phyloP scores from a whole-genome alignment of 2,113 vertebrate species.

The Muntiacus muntjak region DNA sequence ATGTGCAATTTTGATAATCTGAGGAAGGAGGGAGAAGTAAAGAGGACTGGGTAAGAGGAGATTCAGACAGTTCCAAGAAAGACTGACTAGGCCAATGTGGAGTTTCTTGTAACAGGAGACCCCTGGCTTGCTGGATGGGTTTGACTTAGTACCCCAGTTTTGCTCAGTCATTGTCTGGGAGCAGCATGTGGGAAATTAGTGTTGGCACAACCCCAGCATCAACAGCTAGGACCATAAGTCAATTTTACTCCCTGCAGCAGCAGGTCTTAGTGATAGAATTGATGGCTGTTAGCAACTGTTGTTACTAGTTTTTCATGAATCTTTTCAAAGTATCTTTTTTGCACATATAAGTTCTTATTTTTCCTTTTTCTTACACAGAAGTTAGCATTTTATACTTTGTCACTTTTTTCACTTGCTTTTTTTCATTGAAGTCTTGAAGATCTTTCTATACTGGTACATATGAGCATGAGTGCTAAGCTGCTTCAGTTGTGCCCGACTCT shows the following conservation, averaged over 20 bases:
- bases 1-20: background rate
- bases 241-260: background rate
- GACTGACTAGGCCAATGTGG: too few relatives aligned
- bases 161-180: background rate
- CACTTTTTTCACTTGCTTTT: background rate
- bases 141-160: background rate
- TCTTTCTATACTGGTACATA: background rate
- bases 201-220: background rate
- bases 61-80: background rate
- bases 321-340: slow-evolving; percentile 1
- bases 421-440: background rate
- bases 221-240: background rate
- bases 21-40: background rate
- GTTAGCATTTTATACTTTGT: background rate
- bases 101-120: background rate
- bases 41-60: background rate
- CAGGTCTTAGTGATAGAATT: background rate
- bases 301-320: background rate
- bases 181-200: background rate
- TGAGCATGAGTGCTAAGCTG: background rate
- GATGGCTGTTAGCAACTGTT: background rate
- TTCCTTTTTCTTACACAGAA: background rate
- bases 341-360: background rate
- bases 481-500: background rate
- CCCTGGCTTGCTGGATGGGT: background rate